Evolutionary conservation across 2,113 vertebrate species (phyloP).

Genomic region (Serinus canaria): DNA sequence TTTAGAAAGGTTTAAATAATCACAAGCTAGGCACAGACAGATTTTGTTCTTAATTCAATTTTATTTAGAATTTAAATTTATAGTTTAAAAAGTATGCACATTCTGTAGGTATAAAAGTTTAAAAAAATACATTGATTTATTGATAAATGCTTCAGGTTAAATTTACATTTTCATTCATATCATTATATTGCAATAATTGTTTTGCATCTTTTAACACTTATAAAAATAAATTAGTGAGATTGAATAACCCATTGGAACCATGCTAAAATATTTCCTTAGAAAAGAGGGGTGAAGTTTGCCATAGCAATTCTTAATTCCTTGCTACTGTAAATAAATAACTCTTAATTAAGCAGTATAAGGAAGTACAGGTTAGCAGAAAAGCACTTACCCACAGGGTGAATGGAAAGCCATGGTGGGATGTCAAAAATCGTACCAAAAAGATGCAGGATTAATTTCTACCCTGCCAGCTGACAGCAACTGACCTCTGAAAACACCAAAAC

Average conservation of each 20-base stretch:
- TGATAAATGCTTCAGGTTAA: constrained; percentile 69
- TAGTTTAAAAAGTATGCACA: constrained; percentile 67
- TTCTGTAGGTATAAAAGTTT: constrained; percentile 70
- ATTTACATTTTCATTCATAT: constrained; percentile 70
- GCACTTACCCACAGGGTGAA: constrained; percentile 15
- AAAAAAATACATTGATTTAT: constrained; percentile 72
- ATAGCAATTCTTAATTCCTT: constrained; percentile 14
- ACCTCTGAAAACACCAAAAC: neutral
- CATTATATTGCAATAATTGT: constrained; percentile 54
- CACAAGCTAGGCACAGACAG: neutral
- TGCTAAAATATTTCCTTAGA: constrained; percentile 59
- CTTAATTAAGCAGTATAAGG: constrained; percentile 41
- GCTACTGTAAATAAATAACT: constrained; percentile 71
- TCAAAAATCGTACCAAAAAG: neutral
- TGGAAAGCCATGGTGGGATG: neutral
- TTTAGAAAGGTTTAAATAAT: neutral
- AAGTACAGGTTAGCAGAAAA: constrained; percentile 16
- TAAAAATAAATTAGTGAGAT: constrained; percentile 73
- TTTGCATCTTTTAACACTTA: constrained; percentile 57
- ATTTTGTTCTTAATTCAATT: constrained; percentile 58
- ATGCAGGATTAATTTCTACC: neutral
- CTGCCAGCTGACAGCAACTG: neutral
- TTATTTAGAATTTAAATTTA: constrained; percentile 70
- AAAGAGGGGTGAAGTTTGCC: constrained; percentile 24
- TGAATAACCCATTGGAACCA: constrained; percentile 45